These are phyloP conservation scores for Nasonia giraulti DNA, from an alignment of 1,140 invertebrate genomes.

Conservation along the genomic window DNA sequence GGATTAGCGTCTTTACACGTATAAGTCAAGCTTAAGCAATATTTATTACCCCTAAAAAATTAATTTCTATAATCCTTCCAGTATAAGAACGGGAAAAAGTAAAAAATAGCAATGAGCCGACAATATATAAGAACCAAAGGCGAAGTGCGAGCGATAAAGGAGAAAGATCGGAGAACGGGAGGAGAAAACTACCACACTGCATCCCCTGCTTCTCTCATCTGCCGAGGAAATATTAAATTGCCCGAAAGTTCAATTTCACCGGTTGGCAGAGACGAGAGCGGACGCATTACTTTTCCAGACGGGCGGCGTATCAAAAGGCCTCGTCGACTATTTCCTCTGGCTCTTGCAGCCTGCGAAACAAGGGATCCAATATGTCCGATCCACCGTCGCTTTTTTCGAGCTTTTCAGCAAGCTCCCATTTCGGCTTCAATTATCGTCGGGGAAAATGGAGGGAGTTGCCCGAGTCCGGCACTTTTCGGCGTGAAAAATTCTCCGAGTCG, in stretches of 20 bases:
- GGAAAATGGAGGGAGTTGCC: not conserved
- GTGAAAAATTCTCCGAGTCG: not conserved
- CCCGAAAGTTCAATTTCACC: conserved; percentile 49
- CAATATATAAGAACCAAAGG: conserved; percentile 4
- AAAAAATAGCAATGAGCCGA: not conserved
- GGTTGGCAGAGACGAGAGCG: conserved; percentile 40
- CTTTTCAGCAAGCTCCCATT: not conserved
- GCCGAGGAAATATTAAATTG: conserved; percentile 49
- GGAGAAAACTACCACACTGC: not conserved
- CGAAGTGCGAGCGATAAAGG: conserved; percentile 18
- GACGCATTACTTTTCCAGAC: conserved; percentile 49
- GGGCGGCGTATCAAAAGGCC: conserved; percentile 38
- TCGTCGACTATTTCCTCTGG: conserved; percentile 23
- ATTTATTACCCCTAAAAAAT: not conserved
- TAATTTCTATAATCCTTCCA: not conserved
- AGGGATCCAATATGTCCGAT: conserved; percentile 1
- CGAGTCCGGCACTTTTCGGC: not conserved
- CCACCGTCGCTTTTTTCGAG: not conserved
- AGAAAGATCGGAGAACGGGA: conserved; percentile 28
- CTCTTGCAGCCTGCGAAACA: not conserved
- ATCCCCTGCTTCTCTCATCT: not conserved
- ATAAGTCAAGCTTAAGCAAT: too few species aligned
- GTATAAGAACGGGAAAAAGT: not conserved
- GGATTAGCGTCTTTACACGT: too few species aligned
- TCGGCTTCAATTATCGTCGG: conserved; percentile 18